Conservation (phyloP, 2,888 invertebrate genomes). For the Archaeoteleia sp. region DNA sequence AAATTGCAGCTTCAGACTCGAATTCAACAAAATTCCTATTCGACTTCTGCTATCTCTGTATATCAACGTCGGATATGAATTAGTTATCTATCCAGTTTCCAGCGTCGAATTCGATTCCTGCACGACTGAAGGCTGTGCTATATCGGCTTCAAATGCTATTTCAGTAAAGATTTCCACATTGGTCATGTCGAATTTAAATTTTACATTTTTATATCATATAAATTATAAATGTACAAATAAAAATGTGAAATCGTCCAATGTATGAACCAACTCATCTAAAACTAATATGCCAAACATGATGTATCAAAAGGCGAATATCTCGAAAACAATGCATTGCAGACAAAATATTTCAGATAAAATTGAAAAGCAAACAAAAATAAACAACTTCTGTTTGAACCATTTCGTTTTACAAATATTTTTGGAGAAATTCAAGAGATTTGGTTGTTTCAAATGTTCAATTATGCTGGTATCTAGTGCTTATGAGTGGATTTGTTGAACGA, state of each 20-base stretch:
- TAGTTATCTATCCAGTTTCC: conserved; percentile 23
- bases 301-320: no score
- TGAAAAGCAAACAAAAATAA: no score
- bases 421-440: no score
- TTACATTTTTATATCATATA: conserved; percentile 7
- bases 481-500: no score
- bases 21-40: conserved; percentile 2
- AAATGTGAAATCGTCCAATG: neutral
- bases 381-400: no score
- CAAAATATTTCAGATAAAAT: no score
- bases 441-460: no score
- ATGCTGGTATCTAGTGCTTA: no score
- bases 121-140: conserved; percentile 6
- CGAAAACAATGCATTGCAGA: no score
- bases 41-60: conserved; percentile 2
- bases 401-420: no score
- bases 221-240: neutral
- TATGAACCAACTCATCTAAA: neutral
- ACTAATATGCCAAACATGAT: conserved; percentile 7
- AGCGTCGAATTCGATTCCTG: conserved; percentile 15
- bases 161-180: conserved; percentile 9
- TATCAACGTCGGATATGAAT: conserved; percentile 17
- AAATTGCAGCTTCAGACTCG: neutral
- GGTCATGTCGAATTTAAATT: conserved; percentile 8
- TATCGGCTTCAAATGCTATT: conserved; percentile 10